A percentile compares a stretch with the other conserved stretches of the same genome.
Conservation (phyloP, 2,888 invertebrate species). For the Aphodius sticticus region DNA sequence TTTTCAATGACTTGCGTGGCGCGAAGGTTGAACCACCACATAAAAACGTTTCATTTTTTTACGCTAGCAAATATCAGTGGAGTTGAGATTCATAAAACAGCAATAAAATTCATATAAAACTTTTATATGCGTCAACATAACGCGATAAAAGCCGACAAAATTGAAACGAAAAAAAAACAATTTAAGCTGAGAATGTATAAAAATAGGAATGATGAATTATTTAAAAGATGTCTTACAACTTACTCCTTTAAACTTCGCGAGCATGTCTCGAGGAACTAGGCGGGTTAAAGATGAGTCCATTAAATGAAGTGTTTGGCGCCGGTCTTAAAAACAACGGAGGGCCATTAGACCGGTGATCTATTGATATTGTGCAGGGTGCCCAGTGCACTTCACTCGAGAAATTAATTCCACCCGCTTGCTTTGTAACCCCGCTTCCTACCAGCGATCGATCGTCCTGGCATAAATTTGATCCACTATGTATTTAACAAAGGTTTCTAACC, state of each 20-base stretch:
- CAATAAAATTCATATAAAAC: too few species aligned
- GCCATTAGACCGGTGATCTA: background rate
- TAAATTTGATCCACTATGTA: background rate
- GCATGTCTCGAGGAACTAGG: background rate
- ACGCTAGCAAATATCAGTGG: too few species aligned
- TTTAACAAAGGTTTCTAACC: background rate
- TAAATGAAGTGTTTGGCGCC: background rate
- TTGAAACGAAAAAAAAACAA: too few species aligned
- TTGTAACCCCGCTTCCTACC: background rate
- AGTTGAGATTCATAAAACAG: too few species aligned
- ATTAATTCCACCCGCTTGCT: background rate
- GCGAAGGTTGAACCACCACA: too few species aligned
- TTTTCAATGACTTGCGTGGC: too few species aligned
- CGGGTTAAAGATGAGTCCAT: background rate
- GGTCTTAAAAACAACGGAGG: background rate
- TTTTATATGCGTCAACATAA: too few species aligned
- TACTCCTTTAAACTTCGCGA: background rate
- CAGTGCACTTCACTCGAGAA: background rate
- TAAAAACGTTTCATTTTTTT: too few species aligned
- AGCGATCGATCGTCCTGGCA: background rate
- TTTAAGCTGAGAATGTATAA: too few species aligned
- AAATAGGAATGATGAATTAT: too few species aligned
- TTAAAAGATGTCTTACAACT: too few species aligned
- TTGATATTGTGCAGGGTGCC: background rate
- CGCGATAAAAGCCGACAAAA: too few species aligned